phyloP scores from a whole-genome alignment of 2,888 invertebrate species.

The Agrotis exclamationis region DNA sequence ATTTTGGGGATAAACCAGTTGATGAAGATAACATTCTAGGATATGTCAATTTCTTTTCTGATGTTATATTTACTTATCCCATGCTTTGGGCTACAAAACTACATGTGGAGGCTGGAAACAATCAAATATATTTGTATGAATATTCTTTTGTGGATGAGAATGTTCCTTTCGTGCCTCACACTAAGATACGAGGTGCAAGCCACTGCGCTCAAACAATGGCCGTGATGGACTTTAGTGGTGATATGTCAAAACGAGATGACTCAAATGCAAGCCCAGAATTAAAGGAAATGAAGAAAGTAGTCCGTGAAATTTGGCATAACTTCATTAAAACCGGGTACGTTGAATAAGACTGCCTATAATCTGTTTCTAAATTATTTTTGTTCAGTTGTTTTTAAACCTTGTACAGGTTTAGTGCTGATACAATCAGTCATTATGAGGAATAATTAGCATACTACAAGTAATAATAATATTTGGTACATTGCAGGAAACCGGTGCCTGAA shows the following conservation, averaged over 20 bases:
- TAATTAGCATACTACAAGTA: no score
- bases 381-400: not conserved
- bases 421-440: no score
- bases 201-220: slow-evolving; percentile 75
- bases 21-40: slow-evolving; percentile 61
- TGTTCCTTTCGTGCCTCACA: slow-evolving; percentile 62
- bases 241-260: slow-evolving; percentile 49
- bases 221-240: slow-evolving; percentile 32
- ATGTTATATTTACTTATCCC: slow-evolving; percentile 67
- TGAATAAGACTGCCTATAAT: not conserved
- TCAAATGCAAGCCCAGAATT: slow-evolving; percentile 54
- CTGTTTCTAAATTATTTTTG: not conserved
- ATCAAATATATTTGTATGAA: slow-evolving; percentile 76
- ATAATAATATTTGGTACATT: slow-evolving; percentile 23
- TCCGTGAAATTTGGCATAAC: slow-evolving; percentile 72
- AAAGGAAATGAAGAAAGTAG: slow-evolving; percentile 57
- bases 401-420: no score
- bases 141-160: slow-evolving; percentile 73
- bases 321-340: slow-evolving; percentile 74
- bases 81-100: slow-evolving; percentile 68
- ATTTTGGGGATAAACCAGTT: slow-evolving; percentile 69
- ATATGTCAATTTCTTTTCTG: slow-evolving; percentile 72
- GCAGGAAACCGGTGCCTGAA: slow-evolving; percentile 70
- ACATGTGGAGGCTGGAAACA: slow-evolving; percentile 71
- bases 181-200: slow-evolving; percentile 65